Base-by-base conservation (phyloP, 2,797 vertebrate genomes). In the Anabacerthia variegaticeps region DNA sequence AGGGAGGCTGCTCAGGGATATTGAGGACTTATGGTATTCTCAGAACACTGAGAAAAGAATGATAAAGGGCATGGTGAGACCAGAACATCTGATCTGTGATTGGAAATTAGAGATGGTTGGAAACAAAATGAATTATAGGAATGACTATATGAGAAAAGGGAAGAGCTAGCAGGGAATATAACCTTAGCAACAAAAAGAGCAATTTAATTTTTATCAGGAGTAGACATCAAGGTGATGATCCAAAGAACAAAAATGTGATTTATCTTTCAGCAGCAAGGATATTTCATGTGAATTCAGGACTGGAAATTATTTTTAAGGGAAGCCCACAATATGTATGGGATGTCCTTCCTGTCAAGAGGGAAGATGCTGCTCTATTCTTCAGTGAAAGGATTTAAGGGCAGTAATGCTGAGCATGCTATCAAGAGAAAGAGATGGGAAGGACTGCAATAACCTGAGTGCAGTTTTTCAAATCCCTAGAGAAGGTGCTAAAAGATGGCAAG, bases 231-330 rank as follows among this genome's bases (percentile, higher is more conserved):
- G 24, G n/a, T 71, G 55, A 34, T 55, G 71, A 88, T 74, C n/a
- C 61, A 74, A 80, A 89, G 52, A 92, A 85, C 9, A 89, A 48
- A 92, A 85, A 6, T 44, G 27, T 62, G 30, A 92, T 96, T 89
- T 92, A 79, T 87, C 67, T 76, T 73, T 61, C 32, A 89, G 65
- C 12, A 73, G 39, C 26, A 89, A 88, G 28, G 36, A 83, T 88
- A 80, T 55, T 85, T 77, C 0, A 0, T 69, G 36, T 48, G 79
- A 93, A 49, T 80, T 41, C 77, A 28, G 89, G 41, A 9, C 14
- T 88, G 32, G 27, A 74, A 85, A 88, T 52, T 69, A 82, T 73
- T 95, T 95, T 82, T 87, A 80, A 58, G 46, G 7, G 22, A 91
- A 91, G 17, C 46, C 30, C 59, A 58, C 22, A 62, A n/a, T 51